These are phyloP conservation scores for Rotaria socialis DNA, from an alignment of 2,888 invertebrate genomes.

Conservation along the genomic window DNA sequence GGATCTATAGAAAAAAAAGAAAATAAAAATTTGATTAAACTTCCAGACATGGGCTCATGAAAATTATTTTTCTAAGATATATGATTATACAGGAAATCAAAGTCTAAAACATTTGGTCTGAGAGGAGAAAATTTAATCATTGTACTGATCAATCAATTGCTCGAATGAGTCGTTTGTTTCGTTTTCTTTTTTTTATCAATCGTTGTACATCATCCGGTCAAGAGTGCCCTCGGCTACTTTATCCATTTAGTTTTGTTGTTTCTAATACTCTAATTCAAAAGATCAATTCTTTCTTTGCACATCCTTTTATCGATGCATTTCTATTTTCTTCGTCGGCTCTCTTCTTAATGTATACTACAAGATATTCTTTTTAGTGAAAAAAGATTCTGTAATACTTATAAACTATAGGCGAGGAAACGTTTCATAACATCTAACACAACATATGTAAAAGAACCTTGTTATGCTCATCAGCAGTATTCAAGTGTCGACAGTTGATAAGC, in stretches of 20 bases:
- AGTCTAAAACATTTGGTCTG: not conserved
- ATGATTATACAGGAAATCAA: not conserved
- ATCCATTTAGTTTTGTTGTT: conserved; percentile 1
- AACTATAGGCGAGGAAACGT: not conserved
- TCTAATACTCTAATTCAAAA: not conserved
- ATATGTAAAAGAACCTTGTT: not conserved
- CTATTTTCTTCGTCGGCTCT: not conserved
- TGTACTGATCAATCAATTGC: not conserved
- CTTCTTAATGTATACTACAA: not conserved
- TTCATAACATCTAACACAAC: not conserved
- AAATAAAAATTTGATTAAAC: not conserved
- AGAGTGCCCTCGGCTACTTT: not conserved
- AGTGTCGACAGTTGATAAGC: conserved; percentile 8
- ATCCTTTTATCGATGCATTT: not conserved
- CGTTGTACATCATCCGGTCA: conserved; percentile 22
- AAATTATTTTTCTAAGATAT: not conserved
- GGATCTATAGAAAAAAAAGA: not conserved
- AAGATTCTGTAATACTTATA: not conserved
- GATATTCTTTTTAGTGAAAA: not conserved
- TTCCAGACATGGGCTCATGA: not conserved
- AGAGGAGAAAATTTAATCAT: not conserved
- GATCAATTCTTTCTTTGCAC: not conserved
- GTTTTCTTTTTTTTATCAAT: not conserved
- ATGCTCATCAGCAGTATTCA: not conserved
- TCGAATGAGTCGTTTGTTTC: not conserved